Evolutionary conservation across 2,888 invertebrate genomes (phyloP).

Genomic region (Cyclophora punctaria): DNA sequence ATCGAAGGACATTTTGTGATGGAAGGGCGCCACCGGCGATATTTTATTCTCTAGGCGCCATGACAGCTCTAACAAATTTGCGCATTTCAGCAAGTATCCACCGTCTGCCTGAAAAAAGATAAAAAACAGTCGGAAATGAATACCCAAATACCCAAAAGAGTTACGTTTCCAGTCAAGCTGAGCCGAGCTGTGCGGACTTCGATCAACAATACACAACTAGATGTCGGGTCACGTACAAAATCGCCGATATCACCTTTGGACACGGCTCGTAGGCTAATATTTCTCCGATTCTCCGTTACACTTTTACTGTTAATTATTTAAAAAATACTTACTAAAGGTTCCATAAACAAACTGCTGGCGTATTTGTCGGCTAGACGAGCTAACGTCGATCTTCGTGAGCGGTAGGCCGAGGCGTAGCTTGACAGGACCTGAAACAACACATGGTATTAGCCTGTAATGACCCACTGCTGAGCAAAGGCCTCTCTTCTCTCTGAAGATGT

Average conservation of each 20-base stretch:
- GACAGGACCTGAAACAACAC: conserved; percentile 33
- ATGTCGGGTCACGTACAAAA: no score
- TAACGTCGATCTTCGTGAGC: conserved; percentile 43
- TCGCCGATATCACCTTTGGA: no score
- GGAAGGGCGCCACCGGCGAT: conserved; percentile 45
- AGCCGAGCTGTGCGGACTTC: no score
- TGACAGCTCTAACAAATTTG: conserved; percentile 35
- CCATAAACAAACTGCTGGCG: conserved; percentile 35
- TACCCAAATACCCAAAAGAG: no score
- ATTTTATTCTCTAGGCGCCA: conserved; percentile 51
- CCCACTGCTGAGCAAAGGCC: no score
- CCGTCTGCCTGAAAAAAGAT: conserved; percentile 37
- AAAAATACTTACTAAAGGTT: conserved; percentile 38
- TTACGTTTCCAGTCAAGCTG: no score
- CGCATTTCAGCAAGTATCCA: conserved; percentile 46
- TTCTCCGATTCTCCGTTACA: no score
- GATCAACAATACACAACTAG: no score
- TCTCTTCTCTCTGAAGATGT: no score
- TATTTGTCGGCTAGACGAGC: conserved; percentile 40
- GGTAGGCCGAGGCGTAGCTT: conserved; percentile 40
- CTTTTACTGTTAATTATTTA: background rate
- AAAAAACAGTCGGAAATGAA: no score
- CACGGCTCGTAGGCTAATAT: no score
- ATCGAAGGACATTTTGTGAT: conserved; percentile 51
- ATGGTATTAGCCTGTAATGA: no score